Evolutionary conservation across 2,888 invertebrate species (phyloP).

Genomic region (Mystacides longicornis): DNA sequence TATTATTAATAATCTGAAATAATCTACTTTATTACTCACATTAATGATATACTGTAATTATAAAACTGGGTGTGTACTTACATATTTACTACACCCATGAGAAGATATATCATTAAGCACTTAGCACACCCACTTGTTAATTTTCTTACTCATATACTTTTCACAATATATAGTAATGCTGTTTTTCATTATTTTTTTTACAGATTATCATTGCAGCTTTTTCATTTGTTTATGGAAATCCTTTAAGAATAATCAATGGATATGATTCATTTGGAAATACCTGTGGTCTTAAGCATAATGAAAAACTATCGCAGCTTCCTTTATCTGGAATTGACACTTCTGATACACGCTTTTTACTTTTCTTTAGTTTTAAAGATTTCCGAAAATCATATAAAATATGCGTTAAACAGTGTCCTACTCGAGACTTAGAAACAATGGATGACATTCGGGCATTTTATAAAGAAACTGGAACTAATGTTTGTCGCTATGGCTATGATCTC

Average conservation of each 20-base stretch:
- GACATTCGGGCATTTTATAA: conserved; percentile 68
- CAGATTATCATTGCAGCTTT: conserved; percentile 75
- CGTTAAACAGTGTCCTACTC: conserved; percentile 78
- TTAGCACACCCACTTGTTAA: no score
- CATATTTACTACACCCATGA: no score
- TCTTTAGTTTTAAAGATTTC: conserved; percentile 72
- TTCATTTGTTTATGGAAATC: conserved; percentile 83
- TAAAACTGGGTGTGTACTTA: no score
- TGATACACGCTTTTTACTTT: conserved; percentile 74
- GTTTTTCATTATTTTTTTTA: conserved; percentile 10
- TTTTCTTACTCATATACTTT: no score
- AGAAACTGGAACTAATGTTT: conserved; percentile 67
- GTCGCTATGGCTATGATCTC: conserved; percentile 63
- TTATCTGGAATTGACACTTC: conserved; percentile 75
- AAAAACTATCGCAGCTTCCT: conserved; percentile 62
- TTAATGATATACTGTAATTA: no score
- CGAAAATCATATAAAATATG: conserved; percentile 78
- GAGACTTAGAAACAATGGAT: conserved; percentile 50
- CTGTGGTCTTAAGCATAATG: conserved; percentile 78
- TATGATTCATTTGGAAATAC: conserved; percentile 94
- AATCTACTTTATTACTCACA: no score
- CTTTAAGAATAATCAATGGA: conserved; percentile 77
- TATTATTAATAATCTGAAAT: no score
- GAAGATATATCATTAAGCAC: no score
- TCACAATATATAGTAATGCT: no score